Percentiles rank a stretch among this genome's conserved stretches.
These are phyloP conservation scores for Actinemys pallida DNA, from an alignment of 2,113 vertebrate genomes.

Conservation along the genomic window DNA sequence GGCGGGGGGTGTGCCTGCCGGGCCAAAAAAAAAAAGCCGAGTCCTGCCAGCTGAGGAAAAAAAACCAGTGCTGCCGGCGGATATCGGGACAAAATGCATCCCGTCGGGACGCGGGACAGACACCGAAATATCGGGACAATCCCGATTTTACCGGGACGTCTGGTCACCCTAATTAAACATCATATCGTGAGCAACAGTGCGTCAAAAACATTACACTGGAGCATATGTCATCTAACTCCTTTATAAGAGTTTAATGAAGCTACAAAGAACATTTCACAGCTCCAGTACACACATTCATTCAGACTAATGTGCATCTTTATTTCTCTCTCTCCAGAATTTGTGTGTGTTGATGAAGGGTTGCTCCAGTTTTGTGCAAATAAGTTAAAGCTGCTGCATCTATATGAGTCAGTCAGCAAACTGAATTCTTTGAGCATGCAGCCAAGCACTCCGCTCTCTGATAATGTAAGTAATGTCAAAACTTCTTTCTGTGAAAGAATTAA, in stretches of 20 bases:
- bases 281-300: neutral
- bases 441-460: conserved; percentile 71
- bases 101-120: no score
- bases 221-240: neutral
- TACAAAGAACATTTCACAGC: neutral
- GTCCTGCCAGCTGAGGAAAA: no score
- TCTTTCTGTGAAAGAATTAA: neutral
- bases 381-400: conserved; percentile 91
- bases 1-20: no score
- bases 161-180: neutral
- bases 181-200: neutral
- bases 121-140: no score
- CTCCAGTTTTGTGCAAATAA: conserved; percentile 89
- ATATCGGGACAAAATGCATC: no score
- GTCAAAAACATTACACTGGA: neutral
- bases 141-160: no score
- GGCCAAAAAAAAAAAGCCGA: no score
- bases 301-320: conserved; percentile 29
- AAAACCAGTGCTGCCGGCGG: no score
- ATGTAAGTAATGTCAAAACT: conserved; percentile 76
- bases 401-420: conserved; percentile 87
- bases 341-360: conserved; percentile 89
- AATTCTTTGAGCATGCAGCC: conserved; percentile 73
- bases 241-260: neutral
- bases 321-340: conserved; percentile 81